Conservation (phyloP, 37 sponge, comb jelly and placozoan genomes). For the Bolinopsis microptera region DNA sequence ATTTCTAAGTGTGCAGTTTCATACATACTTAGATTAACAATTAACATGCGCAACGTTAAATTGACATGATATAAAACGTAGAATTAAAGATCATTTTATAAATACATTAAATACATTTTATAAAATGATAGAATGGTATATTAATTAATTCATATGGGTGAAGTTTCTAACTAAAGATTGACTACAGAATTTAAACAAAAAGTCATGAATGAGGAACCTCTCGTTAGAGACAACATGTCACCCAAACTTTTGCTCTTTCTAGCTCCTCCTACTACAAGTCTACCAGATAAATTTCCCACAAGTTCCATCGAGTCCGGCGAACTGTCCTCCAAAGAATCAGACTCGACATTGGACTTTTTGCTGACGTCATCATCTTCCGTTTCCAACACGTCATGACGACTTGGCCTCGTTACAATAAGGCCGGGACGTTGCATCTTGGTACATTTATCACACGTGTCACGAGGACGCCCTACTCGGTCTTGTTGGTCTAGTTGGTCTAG, state of each 20-base stretch:
- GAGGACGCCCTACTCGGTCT: no score
- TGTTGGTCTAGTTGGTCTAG: neutral
- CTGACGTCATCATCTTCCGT: neutral
- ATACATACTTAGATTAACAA: no score
- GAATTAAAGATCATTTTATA: no score
- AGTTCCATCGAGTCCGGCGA: neutral
- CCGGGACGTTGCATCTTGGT: neutral
- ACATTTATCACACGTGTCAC: neutral
- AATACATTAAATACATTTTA: no score
- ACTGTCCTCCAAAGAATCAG: neutral
- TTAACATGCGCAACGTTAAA: no score
- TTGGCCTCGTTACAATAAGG: neutral
- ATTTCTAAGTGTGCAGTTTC: no score
- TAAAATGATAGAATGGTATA: no score
- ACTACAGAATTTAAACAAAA: no score
- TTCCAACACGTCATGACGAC: neutral
- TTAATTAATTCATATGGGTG: no score
- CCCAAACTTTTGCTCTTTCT: conserved; percentile 14
- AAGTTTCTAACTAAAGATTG: no score
- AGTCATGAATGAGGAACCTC: neutral
- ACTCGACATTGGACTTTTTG: neutral
- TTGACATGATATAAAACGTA: no score
- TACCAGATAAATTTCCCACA: neutral
- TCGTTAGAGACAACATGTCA: neutral
- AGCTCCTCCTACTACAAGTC: neutral